phyloP scores from a whole-genome alignment of 35 echinoderm and acorn worm species.

The Stichopus chloronotus region DNA sequence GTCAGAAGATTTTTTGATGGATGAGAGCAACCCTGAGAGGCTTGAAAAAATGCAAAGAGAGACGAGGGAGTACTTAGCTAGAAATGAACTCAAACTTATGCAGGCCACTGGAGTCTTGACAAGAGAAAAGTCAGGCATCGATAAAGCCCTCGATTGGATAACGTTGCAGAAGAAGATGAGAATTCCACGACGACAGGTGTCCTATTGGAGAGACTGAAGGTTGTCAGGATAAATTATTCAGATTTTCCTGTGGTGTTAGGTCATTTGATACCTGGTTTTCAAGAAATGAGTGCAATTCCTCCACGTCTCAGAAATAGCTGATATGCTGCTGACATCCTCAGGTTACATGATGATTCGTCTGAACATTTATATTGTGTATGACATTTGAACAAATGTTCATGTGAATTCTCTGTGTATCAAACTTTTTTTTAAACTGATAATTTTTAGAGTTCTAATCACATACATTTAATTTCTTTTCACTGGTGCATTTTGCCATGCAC shows the following conservation, averaged over 20 bases:
- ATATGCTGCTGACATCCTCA: too few relatives aligned
- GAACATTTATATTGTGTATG: too few relatives aligned
- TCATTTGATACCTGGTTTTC: too few relatives aligned
- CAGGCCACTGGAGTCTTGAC: conserved; percentile 71
- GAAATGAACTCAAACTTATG: conserved; percentile 76
- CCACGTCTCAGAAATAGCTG: too few relatives aligned
- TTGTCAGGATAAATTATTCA: neutral
- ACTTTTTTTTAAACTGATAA: too few relatives aligned
- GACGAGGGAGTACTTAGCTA: conserved; percentile 69
- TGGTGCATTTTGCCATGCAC: too few relatives aligned
- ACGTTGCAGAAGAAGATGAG: conserved; percentile 61
- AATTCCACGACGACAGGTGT: conserved; percentile 19
- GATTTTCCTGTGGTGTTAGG: neutral
- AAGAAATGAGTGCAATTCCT: too few relatives aligned
- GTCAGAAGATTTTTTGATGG: conserved; percentile 88
- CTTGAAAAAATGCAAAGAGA: conserved; percentile 83
- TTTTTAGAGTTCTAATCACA: too few relatives aligned
- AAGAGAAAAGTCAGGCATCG: conserved; percentile 66
- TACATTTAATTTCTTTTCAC: too few relatives aligned
- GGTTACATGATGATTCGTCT: too few relatives aligned
- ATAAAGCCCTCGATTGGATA: conserved; percentile 79
- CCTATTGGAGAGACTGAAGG: conserved; percentile 4
- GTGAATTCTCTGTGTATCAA: too few relatives aligned
- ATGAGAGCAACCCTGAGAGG: conserved; percentile 90
- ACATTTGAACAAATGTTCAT: too few relatives aligned